Evolutionary conservation across 1,140 invertebrate genomes (phyloP).

Genomic region (Probaryconus sp.): DNA sequence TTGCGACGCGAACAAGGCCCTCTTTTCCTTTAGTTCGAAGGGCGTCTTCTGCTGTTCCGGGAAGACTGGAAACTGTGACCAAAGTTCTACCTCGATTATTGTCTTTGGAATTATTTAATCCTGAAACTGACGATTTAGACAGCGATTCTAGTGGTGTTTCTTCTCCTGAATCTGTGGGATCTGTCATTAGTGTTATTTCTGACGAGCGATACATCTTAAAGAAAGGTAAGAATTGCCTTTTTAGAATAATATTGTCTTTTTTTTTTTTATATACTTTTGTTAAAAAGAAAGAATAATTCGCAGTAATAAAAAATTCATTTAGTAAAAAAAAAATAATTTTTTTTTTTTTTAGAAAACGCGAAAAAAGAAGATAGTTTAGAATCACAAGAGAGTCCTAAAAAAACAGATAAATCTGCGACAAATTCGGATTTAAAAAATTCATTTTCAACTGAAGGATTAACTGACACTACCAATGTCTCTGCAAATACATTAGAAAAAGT

Average conservation of each 20-base stretch:
- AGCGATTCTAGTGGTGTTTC: constrained; percentile 92
- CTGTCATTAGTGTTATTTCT: constrained; percentile 85
- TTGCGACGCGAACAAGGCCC: constrained; percentile 68
- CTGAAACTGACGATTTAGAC: constrained; percentile 93
- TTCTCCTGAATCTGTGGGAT: constrained; percentile 91
- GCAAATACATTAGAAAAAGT: constrained; percentile 75
- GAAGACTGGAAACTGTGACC: constrained; percentile 77
- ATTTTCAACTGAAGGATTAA: neutral
- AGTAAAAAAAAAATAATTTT: too few relatives aligned
- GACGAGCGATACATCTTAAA: constrained; percentile 69
- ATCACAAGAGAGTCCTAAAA: neutral
- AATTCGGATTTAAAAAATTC: too few relatives aligned
- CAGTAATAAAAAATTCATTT: too few relatives aligned
- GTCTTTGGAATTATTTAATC: constrained; percentile 91
- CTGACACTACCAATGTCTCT: neutral
- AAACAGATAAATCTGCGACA: constrained; percentile 14
- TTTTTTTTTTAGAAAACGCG: constrained; percentile 30
- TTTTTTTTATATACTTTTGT: too few relatives aligned
- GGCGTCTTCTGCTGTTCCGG: constrained; percentile 78
- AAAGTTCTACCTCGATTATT: constrained; percentile 83
- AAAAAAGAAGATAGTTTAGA: constrained; percentile 27
- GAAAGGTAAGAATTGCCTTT: too few relatives aligned
- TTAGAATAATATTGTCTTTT: neutral
- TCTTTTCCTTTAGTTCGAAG: constrained; percentile 82
- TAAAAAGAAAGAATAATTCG: too few relatives aligned